Percentiles rank a stretch among this genome's conserved stretches.
These are phyloP conservation scores for Nothocercus julius DNA, from an alignment of 2,113 vertebrate genomes.

Conservation along the genomic window DNA sequence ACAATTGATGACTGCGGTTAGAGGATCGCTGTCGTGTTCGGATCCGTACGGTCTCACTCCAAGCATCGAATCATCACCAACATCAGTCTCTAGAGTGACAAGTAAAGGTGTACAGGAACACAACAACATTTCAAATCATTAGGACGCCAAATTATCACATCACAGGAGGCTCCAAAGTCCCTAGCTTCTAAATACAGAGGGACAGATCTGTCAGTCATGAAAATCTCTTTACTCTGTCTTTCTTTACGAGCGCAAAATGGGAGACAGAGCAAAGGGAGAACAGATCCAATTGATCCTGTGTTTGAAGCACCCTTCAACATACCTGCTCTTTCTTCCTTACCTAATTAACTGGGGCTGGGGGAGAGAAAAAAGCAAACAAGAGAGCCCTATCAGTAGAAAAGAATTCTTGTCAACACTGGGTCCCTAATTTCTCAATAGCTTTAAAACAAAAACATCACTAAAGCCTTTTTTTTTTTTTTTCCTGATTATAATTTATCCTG, in stretches of 20 bases:
- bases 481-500: neutral
- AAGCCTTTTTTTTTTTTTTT: neutral
- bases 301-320: neutral
- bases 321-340: neutral
- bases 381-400: neutral
- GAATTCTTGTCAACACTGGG: neutral
- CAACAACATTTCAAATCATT: neutral
- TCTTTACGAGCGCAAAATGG: neutral
- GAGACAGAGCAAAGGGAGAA: neutral
- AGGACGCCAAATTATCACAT: neutral
- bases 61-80: neutral
- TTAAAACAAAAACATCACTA: neutral
- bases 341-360: fast-evolving
- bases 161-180: fast-evolving
- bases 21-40: fast-evolving
- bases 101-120: fast-evolving
- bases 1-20: fast-evolving
- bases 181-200: neutral
- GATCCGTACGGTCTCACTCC: fast-evolving
- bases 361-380: too few relatives aligned
- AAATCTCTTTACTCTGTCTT: neutral
- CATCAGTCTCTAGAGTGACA: fast-evolving
- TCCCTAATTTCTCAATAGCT: neutral
- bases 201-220: fast-evolving
- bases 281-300: fast-evolving